phyloP scores from a whole-genome alignment of 2,888 invertebrate genomes.

The Bombylius discolor region DNA sequence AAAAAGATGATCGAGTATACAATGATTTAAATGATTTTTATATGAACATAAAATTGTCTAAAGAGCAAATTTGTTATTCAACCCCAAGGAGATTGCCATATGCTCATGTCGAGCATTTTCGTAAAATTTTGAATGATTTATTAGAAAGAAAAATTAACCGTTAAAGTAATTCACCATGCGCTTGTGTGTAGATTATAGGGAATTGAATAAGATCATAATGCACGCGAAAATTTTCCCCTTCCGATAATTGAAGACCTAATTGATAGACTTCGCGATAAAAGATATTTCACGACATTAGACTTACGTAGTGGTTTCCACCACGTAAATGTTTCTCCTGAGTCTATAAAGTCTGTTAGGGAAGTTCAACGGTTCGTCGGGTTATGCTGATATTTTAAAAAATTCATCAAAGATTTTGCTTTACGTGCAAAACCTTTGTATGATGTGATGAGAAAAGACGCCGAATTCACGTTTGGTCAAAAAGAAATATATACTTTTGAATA shows the following conservation, averaged over 20 bases:
- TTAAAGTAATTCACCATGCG: slow-evolving; percentile 5
- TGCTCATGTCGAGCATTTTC: not conserved
- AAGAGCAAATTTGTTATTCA: not conserved
- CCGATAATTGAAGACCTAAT: not conserved
- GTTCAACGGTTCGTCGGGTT: not conserved
- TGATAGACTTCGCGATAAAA: not conserved
- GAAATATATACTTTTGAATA: no score
- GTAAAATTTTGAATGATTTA: slow-evolving; percentile 6
- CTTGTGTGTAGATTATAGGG: slow-evolving; percentile 1
- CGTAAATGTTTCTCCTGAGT: not conserved
- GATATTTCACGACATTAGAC: not conserved
- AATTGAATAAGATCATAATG: not conserved
- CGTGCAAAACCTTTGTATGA: no score
- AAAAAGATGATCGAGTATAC: not conserved
- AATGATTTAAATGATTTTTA: not conserved
- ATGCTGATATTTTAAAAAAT: not conserved
- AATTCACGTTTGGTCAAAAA: no score
- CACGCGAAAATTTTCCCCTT: not conserved
- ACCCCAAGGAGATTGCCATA: not conserved
- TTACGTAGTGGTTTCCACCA: not conserved
- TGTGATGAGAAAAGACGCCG: no score
- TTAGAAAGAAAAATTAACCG: slow-evolving; percentile 4
- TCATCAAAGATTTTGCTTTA: not conserved
- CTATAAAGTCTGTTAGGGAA: not conserved
- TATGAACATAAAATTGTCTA: not conserved